phyloP scores from a whole-genome alignment of 1,140 invertebrate species.

The Lethocerus indicus region DNA sequence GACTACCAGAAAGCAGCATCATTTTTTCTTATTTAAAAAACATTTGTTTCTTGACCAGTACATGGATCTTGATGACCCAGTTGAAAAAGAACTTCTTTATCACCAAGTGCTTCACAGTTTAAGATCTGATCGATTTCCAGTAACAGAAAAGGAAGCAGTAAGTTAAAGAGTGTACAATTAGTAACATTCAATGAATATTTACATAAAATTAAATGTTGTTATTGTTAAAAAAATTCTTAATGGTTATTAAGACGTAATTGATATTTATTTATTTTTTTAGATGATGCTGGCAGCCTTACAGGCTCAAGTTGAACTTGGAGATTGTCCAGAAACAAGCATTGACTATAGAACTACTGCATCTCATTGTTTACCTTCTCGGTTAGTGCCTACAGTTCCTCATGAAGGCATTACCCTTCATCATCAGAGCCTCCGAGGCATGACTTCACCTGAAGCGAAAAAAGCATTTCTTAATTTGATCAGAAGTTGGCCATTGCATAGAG shows the following conservation, averaged over 20 bases:
- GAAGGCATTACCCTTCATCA: constrained; percentile 75
- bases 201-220: too few relatives aligned
- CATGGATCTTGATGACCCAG: constrained; percentile 67
- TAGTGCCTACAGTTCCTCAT: constrained; percentile 50
- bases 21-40: constrained; percentile 75
- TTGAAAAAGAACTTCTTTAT: constrained; percentile 91
- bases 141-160: constrained; percentile 21
- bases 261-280: constrained; percentile 28
- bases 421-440: constrained; percentile 70
- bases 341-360: constrained; percentile 58
- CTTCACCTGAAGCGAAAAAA: constrained; percentile 70
- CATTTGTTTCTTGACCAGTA: constrained; percentile 78
- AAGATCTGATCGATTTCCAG: constrained; percentile 55
- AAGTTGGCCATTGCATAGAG: constrained; percentile 80
- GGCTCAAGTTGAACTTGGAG: constrained; percentile 79
- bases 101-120: constrained; percentile 86
- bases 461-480: constrained; percentile 86
- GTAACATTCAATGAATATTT: too few relatives aligned
- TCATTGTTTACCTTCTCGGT: constrained; percentile 66
- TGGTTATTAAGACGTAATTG: not conserved
- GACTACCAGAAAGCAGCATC: constrained; percentile 25
- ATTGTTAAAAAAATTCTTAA: not conserved
- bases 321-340: constrained; percentile 47
- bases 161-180: too few relatives aligned
- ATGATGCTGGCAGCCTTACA: constrained; percentile 87